Conservation (phyloP, 2,797 vertebrate species). For the Macropodus opercularis region DNA sequence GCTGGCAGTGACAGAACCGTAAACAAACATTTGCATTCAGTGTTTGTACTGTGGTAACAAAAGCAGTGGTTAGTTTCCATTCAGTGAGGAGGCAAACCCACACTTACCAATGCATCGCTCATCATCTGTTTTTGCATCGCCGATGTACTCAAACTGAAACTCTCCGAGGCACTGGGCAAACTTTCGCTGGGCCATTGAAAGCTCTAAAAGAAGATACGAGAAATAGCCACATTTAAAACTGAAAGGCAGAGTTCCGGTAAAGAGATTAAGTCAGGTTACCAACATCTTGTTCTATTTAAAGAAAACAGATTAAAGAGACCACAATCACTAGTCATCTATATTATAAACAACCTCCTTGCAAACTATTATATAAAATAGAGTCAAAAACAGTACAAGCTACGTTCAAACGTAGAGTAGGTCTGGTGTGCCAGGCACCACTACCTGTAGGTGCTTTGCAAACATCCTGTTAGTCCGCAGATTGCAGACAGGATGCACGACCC, state of each 20-base stretch:
- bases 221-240: not conserved
- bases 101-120: slow-evolving; percentile 93
- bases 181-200: slow-evolving; percentile 93
- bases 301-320: not conserved
- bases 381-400: not conserved
- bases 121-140: slow-evolving; percentile 96
- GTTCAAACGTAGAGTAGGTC: slow-evolving; percentile 22
- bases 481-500: slow-evolving; percentile 53
- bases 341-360: not conserved
- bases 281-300: not conserved
- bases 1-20: slow-evolving; percentile 21
- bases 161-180: slow-evolving; percentile 95
- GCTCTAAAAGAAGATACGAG: slow-evolving; percentile 80
- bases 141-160: slow-evolving; percentile 97
- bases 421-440: slow-evolving; percentile 7
- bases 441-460: slow-evolving; percentile 65
- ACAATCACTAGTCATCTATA: not conserved
- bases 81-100: slow-evolving; percentile 6
- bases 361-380: not conserved
- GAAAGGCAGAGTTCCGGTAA: no score
- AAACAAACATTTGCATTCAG: slow-evolving; percentile 53
- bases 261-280: no score
- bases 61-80: slow-evolving; percentile 37
- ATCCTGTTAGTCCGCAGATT: slow-evolving; percentile 74
- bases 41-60: slow-evolving; percentile 18